Evolutionary conservation across 2,797 vertebrate species (phyloP), one percentile per base, ranked within the genome.

Genomic region (Hapalemur alaotrensis): DNA sequence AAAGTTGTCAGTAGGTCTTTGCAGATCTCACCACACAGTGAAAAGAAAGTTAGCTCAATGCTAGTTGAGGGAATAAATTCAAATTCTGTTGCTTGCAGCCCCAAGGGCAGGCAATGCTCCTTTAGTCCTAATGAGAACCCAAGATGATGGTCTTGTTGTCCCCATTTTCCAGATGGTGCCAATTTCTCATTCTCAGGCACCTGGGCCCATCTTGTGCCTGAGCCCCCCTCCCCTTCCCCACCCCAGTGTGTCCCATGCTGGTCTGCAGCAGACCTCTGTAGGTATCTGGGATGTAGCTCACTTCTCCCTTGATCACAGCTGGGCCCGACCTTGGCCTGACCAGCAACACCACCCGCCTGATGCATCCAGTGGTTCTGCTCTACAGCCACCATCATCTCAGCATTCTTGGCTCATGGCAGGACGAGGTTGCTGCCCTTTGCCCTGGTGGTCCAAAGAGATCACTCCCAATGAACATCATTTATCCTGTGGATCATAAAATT

Each of bases 401-500:
- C 10, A 25, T 78, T 70, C 67, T 85, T 7, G 15, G 48, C 52
- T 94, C 0, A 0, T 12, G 38, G n/a, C 35, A 63, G 87, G 88
- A 86, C 10, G 65, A 87, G 18, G 59, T 35, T 50, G 23, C 52
- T 87, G 32, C 13, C 79, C 32, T 48, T 72, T 78, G 67, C 23
- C 38, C 54, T 75, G 63, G 41, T 13, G 43, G 8, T 48, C 59
- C 59, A 80, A 69, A 89, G 76, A 93, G 72, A 81, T 38, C 6
- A 15, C 23, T 59, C 23, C 15, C 12, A 38, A 93, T 28, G 32
- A 87, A 75, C 23, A 80, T 25, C 11, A 67, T 76, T 81, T 92
- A 72, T 86, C 46, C 65, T 5, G 1, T 76, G 46, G 95, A 76
- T 92, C 48, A 18, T 28, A 78, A 76, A 85, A 76, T 54, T 41